phyloP scores from a whole-genome alignment of 1,140 invertebrate species.

The Spodoptera frugiperda region DNA sequence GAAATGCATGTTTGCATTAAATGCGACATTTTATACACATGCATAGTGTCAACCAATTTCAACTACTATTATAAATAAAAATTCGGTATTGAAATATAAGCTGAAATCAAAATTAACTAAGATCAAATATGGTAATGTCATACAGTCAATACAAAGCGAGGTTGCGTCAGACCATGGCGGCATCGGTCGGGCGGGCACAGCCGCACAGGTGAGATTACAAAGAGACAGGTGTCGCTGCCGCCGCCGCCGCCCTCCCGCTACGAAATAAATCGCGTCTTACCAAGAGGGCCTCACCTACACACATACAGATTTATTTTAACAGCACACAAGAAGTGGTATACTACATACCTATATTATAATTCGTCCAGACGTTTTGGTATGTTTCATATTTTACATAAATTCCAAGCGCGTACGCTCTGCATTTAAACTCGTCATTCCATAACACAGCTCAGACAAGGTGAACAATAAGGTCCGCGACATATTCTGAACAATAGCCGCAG shows the following conservation, averaged over 20 bases:
- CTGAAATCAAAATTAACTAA: slow-evolving; percentile 8
- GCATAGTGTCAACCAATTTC: too few species aligned
- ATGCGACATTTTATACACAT: too few species aligned
- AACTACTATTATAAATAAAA: too few species aligned
- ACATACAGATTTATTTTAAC: slow-evolving; percentile 9
- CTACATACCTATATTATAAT: background rate
- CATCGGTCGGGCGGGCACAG: slow-evolving; percentile 7
- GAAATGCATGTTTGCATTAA: too few species aligned
- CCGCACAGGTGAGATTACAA: slow-evolving; percentile 8
- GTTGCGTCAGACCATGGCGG: slow-evolving; percentile 46
- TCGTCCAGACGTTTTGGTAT: slow-evolving; percentile 24
- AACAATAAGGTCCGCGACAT: slow-evolving; percentile 82
- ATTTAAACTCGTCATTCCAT: slow-evolving; percentile 79
- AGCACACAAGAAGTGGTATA: slow-evolving; percentile 17
- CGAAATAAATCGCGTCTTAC: background rate
- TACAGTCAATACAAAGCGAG: slow-evolving; percentile 6
- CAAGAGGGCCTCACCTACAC: slow-evolving; percentile 12
- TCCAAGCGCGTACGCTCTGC: slow-evolving; percentile 70
- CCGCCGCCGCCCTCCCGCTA: background rate
- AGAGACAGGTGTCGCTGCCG: slow-evolving; percentile 28
- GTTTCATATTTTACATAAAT: slow-evolving; percentile 59
- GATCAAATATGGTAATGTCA: slow-evolving; percentile 15
- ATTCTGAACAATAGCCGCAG: slow-evolving; percentile 83
- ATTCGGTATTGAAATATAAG: too few species aligned
- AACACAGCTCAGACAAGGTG: slow-evolving; percentile 63